Base-by-base conservation (phyloP, 2,113 vertebrate genomes). In the Daboia siamensis region DNA sequence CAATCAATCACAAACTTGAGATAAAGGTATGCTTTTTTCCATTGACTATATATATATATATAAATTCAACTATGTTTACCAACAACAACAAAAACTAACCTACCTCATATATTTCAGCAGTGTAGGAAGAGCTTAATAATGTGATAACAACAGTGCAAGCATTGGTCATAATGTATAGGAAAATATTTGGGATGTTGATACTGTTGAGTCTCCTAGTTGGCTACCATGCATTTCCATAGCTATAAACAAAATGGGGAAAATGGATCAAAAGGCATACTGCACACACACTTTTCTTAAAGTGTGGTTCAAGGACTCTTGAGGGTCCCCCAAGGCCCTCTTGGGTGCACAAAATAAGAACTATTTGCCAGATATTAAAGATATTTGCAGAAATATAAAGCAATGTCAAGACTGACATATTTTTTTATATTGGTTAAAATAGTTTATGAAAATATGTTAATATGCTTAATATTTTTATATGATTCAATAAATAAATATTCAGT, bases 1-100 rank as follows among this genome's bases (percentile, higher is more conserved):
- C 99, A 59, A 99, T 99, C 96, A 99, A 98, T 96, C 99, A 99
- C 96, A 99, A 98, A 87, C 93, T 99, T 93, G 99, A 99, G 92
- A 98, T 99, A 88, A 99, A 99, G 98, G 99, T 99, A 44, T 84
- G 86, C 17, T 44, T 61, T 80, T 80, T 10, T 29, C 39, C 0
- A 0, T 8, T 13, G 4, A 7, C 21, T 5, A 39, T n/a, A 39
- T n/a, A n/a, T n/a, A n/a, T n/a, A n/a, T n/a, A n/a, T n/a, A n/a
- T n/a, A 17, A 61, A 29, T 64, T 3, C 88, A 20, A n/a, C 20
- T 51, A n/a, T 44, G 12, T 59, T 89, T 33, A 89, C n/a, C 69
- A 17, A 17, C n/a, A 39, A 17, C 26, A 12, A 17, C 39, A 64
- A 48, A 64, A 90, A 48, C 5, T 4, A 17, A 26, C 20, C 3